Evolutionary conservation across 2,888 invertebrate species (phyloP).

Genomic region (Rugalucina vietnamica): DNA sequence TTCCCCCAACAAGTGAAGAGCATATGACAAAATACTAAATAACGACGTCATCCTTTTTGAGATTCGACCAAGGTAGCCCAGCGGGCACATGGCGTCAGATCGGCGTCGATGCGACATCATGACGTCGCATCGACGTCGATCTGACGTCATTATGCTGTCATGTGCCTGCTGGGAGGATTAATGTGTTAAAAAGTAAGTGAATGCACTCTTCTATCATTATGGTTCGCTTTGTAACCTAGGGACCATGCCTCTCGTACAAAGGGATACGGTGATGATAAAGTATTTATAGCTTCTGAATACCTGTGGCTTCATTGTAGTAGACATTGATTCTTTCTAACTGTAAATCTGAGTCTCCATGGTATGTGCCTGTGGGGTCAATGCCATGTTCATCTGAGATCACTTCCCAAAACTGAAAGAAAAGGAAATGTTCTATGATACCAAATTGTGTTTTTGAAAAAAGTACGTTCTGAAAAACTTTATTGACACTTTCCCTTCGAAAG

Average conservation of each 20-base stretch:
- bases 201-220: too few species aligned
- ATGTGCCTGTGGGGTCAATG: conserved; percentile 77
- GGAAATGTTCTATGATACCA: neutral
- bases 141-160: neutral
- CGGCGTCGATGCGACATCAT: neutral
- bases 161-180: neutral
- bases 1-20: neutral
- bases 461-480: neutral
- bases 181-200: neutral
- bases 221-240: neutral
- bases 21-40: neutral
- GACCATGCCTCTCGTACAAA: neutral
- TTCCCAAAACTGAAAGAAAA: conserved; percentile 87
- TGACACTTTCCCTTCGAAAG: too few species aligned
- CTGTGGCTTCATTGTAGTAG: conserved; percentile 93
- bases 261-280: neutral
- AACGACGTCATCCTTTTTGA: neutral
- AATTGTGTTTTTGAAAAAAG: neutral
- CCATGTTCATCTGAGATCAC: conserved; percentile 89
- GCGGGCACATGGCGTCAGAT: neutral
- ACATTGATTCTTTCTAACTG: too few species aligned
- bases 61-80: neutral
- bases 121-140: neutral
- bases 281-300: neutral
- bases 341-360: conserved; percentile 91